Base-by-base conservation (phyloP, 2,888 invertebrate genomes). In the Ormyrus nitidulus region DNA sequence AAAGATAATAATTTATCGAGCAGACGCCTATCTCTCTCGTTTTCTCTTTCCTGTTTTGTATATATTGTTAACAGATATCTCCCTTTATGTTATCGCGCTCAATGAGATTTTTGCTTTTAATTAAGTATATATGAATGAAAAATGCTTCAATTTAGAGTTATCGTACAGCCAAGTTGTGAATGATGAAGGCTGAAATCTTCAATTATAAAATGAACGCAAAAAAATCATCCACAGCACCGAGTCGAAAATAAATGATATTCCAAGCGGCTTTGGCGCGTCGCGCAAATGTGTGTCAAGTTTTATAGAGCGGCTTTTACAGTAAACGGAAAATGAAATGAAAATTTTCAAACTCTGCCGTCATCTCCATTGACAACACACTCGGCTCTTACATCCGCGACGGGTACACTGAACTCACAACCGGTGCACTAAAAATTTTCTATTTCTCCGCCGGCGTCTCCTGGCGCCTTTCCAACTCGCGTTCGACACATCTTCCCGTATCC, bases 381-480 rank as follows among this genome's bases (percentile, higher is more conserved):
- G 34, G 34, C 34, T 34, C 34, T 34, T 34, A 34, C 34, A 4
- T 34, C 34, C 34, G 34, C 34, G 0, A 34, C 4, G 34, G 34
- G 34, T 34, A 34, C 34, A 34, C 34, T 34, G 34, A 34, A 34
- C 34, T 34, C 34, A 34, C 34, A 34, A 34, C 34, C 34, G 34
- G 34, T 4, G 34, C 34, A 34, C 34, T 34, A 4, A 34, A 34
- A 34, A 34, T 34, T 34, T 34, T 34, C 34, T 34, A 71, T 77
- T 65, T 77, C 53, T 34, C 34, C 51, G 34, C 70, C 64, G 0
- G n/a, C 13, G 59, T 65, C 34, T 51, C 58, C 71, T 77, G 71
- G 71, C 71, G 51, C 53, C 51, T 59, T 72, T 77, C 77, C 77
- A 77, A 72, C 71, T 77, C 72, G 65, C 56, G 71, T 54, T 66